Evolutionary conservation across 2,797 vertebrate species (phyloP), one percentile per base, ranked within the genome.

Genomic region (Chaenodraco wilsoni): DNA sequence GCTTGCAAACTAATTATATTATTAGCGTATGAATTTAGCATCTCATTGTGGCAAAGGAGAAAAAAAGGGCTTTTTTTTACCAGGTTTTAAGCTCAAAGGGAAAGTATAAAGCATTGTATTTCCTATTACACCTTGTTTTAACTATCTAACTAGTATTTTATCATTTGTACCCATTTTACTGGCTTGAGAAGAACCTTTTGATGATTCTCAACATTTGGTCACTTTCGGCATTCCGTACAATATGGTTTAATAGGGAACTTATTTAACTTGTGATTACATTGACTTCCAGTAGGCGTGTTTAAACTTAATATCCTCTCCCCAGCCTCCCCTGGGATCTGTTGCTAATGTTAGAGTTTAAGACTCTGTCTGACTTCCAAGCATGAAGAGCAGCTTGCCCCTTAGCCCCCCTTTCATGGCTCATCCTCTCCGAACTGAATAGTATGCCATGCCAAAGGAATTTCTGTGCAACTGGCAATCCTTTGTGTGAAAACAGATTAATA

Each of bases 341-440:
- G 56, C 46, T 78, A 19, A 56, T 60, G 49, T 71, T 46, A 33
- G 23, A 79, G 23, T 79, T 65, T 46, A 52, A 62, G 49, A 76
- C 46, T 44, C 52, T 27, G 37, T 48, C 33, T 37, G 33, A 37
- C 33, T 37, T 82, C 56, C 58, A 79, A 74, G 51, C 71, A 13
- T 44, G 40, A 27, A 68, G 73, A 69, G 51, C 60, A 62, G 72
- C 63, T 75, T 74, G 10, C 2, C 58, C 13, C 14, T 77, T 9
- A 14, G 50, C 9, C 40, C 15, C 33, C 59, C 45, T 74, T 74
- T 68, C 71, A 59, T 68, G 62, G 64, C 67, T 84, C 72, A 69
- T 83, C 69, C 65, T 78, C 65, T 78, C 40, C 21, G 72, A 81
- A 76, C 69, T 51, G 37, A 71, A 76, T 81, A 74, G 74, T 33